Base-by-base conservation (phyloP, 1,140 invertebrate genomes). In the Mylabris phalerata region DNA sequence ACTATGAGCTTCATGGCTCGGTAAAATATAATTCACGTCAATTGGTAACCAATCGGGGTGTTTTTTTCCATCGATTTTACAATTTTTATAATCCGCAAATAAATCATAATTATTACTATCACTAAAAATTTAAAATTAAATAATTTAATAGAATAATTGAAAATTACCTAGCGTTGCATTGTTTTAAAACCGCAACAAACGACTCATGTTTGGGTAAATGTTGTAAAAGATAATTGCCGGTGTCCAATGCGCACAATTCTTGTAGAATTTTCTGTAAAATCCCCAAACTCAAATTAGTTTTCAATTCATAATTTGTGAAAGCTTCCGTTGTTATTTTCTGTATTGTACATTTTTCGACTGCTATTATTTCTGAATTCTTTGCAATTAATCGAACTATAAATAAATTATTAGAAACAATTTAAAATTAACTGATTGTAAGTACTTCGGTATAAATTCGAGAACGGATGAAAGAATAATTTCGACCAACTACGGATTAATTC, bases 401-500 rank as follows among this genome's bases (percentile, higher is more conserved):
- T 47, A 59, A 56, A 52, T 59, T 42, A 54, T 45, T 50, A 19
- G 19, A 19, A 19, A 19, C 1, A 19, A 19, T 19, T 19, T 1
- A 19, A 19, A 19, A 19, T 19, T 19, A 19, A 19, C 19, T 19
- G 3, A 49, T 3, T 57, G 5, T 47, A 54, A 39, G 58, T 71
- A 80, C 78, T 71, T 76, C 78, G 67, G 48, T 73, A 64, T 57
- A 80, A 65, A 51, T 61, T 67, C 7, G 75, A 72, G 32, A 71
- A 60, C 2, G 78, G 77, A 48, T 69, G 70, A 55, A 79, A 78
- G 56, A 71, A 71, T 6, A 79, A 56, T 10, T 70, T 69, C 9
- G 70, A 64, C 78, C 78, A 80, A 46, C 79, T 71, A 24, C 68
- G 68, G 2, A 71, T 59, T 11, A 73, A 50, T 71, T 80, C 78